Percentiles rank a stretch among this genome's conserved stretches.
Conservation (phyloP, 2,888 invertebrate species). For the Amitus sp. region DNA sequence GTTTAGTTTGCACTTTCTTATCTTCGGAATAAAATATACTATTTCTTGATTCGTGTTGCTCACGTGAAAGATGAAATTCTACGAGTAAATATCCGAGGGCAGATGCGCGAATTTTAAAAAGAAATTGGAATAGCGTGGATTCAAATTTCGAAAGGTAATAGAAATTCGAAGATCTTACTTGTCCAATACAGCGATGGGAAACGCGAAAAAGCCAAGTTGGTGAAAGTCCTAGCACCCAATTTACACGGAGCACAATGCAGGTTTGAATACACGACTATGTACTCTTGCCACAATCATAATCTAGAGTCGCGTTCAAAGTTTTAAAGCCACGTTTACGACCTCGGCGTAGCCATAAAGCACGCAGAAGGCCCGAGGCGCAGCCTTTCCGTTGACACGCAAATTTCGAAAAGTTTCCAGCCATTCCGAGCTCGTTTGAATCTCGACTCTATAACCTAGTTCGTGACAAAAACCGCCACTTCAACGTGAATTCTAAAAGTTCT, state of each 20-base stretch:
- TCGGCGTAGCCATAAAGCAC: constrained; percentile 5
- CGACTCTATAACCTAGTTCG: constrained; percentile 1
- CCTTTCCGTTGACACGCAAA: constrained; percentile 1
- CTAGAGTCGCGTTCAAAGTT: constrained; percentile 20
- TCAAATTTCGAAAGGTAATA: too few relatives aligned
- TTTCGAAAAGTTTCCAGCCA: background rate
- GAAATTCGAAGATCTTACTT: too few relatives aligned
- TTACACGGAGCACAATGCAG: constrained; percentile 9
- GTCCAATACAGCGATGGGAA: background rate
- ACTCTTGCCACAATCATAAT: constrained; percentile 11
- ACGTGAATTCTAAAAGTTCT: background rate
- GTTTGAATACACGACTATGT: constrained; percentile 1
- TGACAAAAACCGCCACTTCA: background rate
- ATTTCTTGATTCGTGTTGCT: too few relatives aligned
- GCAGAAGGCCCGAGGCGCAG: background rate
- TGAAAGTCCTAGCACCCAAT: background rate
- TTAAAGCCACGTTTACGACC: constrained; percentile 5
- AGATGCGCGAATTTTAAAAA: too few relatives aligned
- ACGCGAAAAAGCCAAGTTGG: too few relatives aligned
- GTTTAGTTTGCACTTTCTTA: too few relatives aligned
- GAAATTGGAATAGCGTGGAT: too few relatives aligned
- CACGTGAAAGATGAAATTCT: too few relatives aligned
- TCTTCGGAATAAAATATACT: too few relatives aligned
- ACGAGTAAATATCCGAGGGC: too few relatives aligned
- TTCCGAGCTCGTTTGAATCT: background rate